These are phyloP conservation scores for Poicephalus meyeri DNA, from an alignment of 2,113 vertebrate genomes.

Conservation along the genomic window DNA sequence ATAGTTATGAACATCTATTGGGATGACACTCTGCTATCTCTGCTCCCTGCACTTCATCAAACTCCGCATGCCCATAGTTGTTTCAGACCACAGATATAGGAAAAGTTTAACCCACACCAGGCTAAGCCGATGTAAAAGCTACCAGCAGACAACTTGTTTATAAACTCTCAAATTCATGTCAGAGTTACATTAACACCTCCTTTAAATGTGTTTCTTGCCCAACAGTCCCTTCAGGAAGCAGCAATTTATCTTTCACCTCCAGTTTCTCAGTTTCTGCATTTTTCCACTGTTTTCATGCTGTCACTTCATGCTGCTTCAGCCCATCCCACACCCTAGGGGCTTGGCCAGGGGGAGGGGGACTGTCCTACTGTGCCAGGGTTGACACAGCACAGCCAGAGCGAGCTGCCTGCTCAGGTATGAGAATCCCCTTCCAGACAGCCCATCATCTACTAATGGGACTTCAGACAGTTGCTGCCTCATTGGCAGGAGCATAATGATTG, in stretches of 20 bases:
- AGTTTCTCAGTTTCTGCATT: background rate
- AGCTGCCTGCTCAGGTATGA: slow-evolving; percentile 63
- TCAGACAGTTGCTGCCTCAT: slow-evolving; percentile 76
- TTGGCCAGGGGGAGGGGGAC: background rate
- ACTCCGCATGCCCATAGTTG: background rate
- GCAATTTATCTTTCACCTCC: background rate
- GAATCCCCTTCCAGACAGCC: slow-evolving; percentile 78
- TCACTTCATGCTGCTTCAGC: fast-evolving
- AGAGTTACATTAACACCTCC: background rate
- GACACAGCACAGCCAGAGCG: slow-evolving; percentile 28
- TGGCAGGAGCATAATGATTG: slow-evolving; percentile 72
- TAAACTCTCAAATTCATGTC: background rate
- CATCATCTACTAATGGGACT: slow-evolving; percentile 79
- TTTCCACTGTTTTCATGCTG: background rate
- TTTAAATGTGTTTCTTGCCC: background rate
- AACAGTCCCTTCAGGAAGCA: background rate
- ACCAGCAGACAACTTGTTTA: background rate
- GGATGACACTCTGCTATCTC: background rate
- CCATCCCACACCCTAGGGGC: background rate
- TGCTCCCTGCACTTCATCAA: background rate
- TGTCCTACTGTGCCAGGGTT: slow-evolving; percentile 3
- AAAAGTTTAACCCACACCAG: fast-evolving
- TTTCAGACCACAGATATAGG: fast-evolving
- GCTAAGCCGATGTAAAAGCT: background rate
- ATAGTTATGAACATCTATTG: background rate